Conservation (phyloP, 2,888 invertebrate species). For the Chamaedrilus cognettii region DNA sequence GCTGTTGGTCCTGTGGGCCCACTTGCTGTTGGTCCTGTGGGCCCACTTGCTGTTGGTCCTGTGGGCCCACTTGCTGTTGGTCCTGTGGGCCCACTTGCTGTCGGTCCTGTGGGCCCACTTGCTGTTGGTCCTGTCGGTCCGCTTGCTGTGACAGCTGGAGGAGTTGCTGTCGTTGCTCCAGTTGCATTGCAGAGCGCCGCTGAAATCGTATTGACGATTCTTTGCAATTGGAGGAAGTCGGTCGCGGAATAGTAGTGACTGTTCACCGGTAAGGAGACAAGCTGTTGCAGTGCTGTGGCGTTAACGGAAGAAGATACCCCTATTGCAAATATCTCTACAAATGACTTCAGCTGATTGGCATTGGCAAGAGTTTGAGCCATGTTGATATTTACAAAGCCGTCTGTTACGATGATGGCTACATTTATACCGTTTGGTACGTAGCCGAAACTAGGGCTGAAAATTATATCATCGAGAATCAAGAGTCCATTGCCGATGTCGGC, state of each 20-base stretch:
- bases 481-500: conserved; percentile 49
- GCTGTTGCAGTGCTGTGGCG: conserved; percentile 39
- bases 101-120: too few species aligned
- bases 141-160: too few species aligned
- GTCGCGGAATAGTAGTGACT: conserved; percentile 17
- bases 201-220: not conserved
- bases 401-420: conserved; percentile 45
- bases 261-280: conserved; percentile 17
- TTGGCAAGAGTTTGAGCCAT: conserved; percentile 40
- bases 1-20: too few species aligned
- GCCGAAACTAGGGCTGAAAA: conserved; percentile 45
- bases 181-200: not conserved
- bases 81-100: too few species aligned
- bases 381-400: conserved; percentile 50
- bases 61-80: too few species aligned
- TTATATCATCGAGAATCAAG: conserved; percentile 35
- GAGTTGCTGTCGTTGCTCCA: not conserved
- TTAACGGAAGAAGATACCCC: conserved; percentile 41
- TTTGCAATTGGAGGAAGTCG: conserved; percentile 9
- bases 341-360: conserved; percentile 44
- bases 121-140: too few species aligned
- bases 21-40: too few species aligned
- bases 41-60: too few species aligned
- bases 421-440: conserved; percentile 40
- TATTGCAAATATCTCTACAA: conserved; percentile 43